phyloP scores from a whole-genome alignment of 2,113 vertebrate genomes.

The Microtus oregoni region DNA sequence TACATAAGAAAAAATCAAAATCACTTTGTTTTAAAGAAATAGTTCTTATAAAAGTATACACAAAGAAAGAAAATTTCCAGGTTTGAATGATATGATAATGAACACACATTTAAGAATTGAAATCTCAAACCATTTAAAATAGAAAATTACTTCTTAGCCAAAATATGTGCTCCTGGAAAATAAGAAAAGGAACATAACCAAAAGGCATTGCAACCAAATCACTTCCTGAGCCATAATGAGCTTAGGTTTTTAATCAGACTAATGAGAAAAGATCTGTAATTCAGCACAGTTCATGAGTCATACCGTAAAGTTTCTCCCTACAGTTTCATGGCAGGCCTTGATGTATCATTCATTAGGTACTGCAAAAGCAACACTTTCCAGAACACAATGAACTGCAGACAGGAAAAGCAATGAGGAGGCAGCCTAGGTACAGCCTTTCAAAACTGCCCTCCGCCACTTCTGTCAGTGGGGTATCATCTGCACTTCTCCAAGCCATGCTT shows the following conservation, averaged over 20 bases:
- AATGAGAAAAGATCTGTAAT: constrained; percentile 85
- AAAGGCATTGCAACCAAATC: constrained; percentile 83
- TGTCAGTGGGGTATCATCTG: not conserved
- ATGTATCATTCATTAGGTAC: constrained; percentile 84
- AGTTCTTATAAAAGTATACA: constrained; percentile 67
- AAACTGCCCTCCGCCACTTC: constrained; percentile 46
- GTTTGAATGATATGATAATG: constrained; percentile 77
- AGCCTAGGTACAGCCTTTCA: constrained; percentile 47
- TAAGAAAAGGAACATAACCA: constrained; percentile 81
- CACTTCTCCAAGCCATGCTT: not conserved
- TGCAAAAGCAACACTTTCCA: constrained; percentile 81
- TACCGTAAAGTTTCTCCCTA: constrained; percentile 81
- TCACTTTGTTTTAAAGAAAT: constrained; percentile 59
- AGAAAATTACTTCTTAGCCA: constrained; percentile 82
- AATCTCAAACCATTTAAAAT: constrained; percentile 81
- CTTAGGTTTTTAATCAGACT: constrained; percentile 84
- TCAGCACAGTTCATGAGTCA: constrained; percentile 81
- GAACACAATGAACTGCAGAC: constrained; percentile 83
- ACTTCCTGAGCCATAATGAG: constrained; percentile 84
- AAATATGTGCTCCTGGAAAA: constrained; percentile 80
- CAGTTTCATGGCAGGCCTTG: constrained; percentile 82
- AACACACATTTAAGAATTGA: constrained; percentile 76
- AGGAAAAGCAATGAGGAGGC: constrained; percentile 74
- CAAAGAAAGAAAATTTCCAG: constrained; percentile 67
- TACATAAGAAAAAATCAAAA: constrained; percentile 56